Base-by-base conservation (phyloP, 1,140 invertebrate species). In the Aphelinus certus region DNA sequence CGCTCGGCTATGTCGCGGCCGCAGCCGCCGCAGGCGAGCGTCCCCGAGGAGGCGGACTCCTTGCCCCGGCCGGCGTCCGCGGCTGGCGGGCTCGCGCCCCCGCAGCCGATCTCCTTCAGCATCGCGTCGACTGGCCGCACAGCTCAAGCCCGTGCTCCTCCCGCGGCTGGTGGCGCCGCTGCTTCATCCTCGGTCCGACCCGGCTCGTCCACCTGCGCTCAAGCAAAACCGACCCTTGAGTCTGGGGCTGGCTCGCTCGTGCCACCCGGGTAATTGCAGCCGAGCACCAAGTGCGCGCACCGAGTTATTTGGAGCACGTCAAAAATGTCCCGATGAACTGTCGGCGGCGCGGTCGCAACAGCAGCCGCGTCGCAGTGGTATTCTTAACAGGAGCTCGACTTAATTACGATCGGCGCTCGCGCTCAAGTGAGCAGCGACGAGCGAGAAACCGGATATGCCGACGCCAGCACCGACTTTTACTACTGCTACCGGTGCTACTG, bases 91-190 rank as follows among this genome's bases (percentile, higher is more conserved):
- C 84, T 85, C 71, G 79, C 82, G 76, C 81, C 83, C 46, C 84
- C 83, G 77, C 86, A 87, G 71, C 85, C 86, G 45, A 88, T 83
- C 84, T 88, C 87, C 81, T 88, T 88, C 83, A 88, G 81, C 87
- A 88, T 88, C 71, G 10, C 51, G 46, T 26, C 46, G 2, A 26
- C 26, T 26, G 26, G 26, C 26, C 26, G 26, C 26, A 26, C 26
- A 26, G 26, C 47, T 48, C n/a, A 3, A 2, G n/a, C 64, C 46
- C 26, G 26, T 64, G 46, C 42, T 45, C 5, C 1, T 46, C 4
- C 9, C 26, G 56, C 10, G 7, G 4, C 3, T 9, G 7, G 42
- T 42, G 46, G 71, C 26, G 43, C 61, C n/a, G 57, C 42, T 53
- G 72, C 56, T 65, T n/a, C 46, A 45, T 46, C 9, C 43, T 9